Conservation (phyloP, 1,140 invertebrate genomes). For the Procambarus clarkii region DNA sequence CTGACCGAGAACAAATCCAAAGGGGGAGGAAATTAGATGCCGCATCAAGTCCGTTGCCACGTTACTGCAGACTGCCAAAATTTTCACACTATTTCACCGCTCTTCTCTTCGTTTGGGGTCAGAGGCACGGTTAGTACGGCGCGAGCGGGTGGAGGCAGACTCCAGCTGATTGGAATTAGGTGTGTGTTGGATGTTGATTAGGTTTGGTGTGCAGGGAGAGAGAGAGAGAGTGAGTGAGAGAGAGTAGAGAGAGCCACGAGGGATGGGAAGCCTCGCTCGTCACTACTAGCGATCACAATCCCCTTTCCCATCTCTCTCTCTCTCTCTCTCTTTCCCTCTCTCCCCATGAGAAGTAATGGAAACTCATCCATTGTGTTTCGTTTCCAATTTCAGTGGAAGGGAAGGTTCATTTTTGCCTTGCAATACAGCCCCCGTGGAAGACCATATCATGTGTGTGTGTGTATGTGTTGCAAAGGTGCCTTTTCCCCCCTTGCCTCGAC, state of each 20-base stretch:
- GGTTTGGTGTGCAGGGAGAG: conserved; percentile 10
- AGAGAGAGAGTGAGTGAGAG: neutral
- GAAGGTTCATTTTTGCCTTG: conserved; percentile 68
- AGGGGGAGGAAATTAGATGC: conserved; percentile 70
- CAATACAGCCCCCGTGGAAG: conserved; percentile 56
- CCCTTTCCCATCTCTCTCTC: conserved; percentile 4
- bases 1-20: conserved; percentile 67
- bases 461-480: neutral
- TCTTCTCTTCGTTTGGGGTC: conserved; percentile 54
- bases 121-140: neutral
- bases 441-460: conserved; percentile 37
- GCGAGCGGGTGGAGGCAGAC: conserved; percentile 25
- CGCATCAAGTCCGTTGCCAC: conserved; percentile 66
- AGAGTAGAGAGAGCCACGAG: conserved; percentile 3
- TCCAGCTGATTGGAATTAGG: conserved; percentile 55
- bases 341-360: conserved; percentile 66
- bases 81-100: conserved; percentile 62
- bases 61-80: conserved; percentile 52
- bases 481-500: too few relatives aligned
- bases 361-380: conserved; percentile 70
- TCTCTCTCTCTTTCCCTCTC: conserved; percentile 33
- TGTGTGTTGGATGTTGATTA: conserved; percentile 61
- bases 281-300: conserved; percentile 55
- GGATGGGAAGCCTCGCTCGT: conserved; percentile 24
- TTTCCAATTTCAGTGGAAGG: conserved; percentile 68